Base-by-base conservation (phyloP, 2,113 vertebrate genomes). In the Suricata suricatta region DNA sequence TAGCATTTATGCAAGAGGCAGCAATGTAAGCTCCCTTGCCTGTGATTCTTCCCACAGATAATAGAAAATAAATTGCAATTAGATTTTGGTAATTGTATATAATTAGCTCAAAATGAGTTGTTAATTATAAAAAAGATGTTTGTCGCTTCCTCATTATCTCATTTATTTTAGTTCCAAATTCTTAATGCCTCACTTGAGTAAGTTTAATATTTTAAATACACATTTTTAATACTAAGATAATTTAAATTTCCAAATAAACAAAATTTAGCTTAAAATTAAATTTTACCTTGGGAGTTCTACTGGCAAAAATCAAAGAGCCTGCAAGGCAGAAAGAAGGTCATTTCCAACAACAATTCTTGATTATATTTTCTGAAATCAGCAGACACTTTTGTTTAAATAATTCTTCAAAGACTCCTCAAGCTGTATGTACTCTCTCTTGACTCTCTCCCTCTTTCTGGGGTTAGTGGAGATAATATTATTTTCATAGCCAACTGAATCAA, bases 41-140 rank as follows among this genome's bases (percentile, higher is more conserved):
- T 98, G 93, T 60, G 54, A 98, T 98, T 98, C 97, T 98, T 98
- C 92, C 97, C 97, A 98, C 96, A 99, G 98, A 99, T 96, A 98
- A 98, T 72, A 98, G 97, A 98, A 98, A 98, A 98, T 98, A 99
- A 99, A 99, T 98, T 99, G 98, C 98, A 98, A 98, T 99, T 99
- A 99, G 97, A 98, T 98, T 98, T 98, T 98, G 95, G 91, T 99
- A 99, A 99, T 98, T 98, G 98, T 98, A 98, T 98, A 98, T 98
- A 98, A 99, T 99, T 99, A 99, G 98, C 98, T 98, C 97, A 99
- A 99, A 99, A 99, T 98, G 98, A 99, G 98, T 97, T 98, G 98
- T 98, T 99, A 99, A 99, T 99, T 98, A 98, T 98, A 98, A 98
- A 98, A 99, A 98, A 97, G 98, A 98, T 97, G 98, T 97, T 98